Evolutionary conservation across 2,113 vertebrate genomes (phyloP).

Genomic region (Melanocharis versteri): DNA sequence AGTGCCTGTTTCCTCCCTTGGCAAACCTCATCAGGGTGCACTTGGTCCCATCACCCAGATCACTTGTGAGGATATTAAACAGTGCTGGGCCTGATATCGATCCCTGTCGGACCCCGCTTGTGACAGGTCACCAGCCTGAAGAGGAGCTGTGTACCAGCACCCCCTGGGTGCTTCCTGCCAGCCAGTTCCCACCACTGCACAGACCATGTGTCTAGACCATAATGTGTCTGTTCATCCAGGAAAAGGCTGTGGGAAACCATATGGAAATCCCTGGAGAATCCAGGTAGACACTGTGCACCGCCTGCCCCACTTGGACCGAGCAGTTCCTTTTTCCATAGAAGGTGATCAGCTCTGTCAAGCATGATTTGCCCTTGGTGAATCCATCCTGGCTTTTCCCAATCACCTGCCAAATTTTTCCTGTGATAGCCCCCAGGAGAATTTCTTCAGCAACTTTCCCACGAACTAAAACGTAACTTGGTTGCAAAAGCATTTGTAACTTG

Average conservation of each 20-base stretch:
- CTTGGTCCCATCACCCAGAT: neutral
- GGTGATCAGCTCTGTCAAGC: neutral
- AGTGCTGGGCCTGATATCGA: rapidly evolving
- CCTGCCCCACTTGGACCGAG: rapidly evolving
- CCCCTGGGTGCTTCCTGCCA: neutral
- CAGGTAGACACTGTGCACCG: rapidly evolving
- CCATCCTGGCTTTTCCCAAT: neutral
- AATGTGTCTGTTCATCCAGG: neutral
- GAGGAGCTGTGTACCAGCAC: neutral
- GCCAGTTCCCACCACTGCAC: neutral
- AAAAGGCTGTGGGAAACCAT: neutral
- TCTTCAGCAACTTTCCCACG: neutral
- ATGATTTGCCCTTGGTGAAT: rapidly evolving
- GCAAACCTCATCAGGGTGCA: neutral
- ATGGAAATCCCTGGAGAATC: neutral
- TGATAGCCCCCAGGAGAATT: neutral
- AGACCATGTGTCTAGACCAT: too few species aligned
- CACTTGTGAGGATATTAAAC: neutral
- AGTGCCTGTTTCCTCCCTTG: neutral
- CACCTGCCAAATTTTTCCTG: neutral
- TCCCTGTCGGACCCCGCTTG: neutral
- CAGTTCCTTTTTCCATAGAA: neutral
- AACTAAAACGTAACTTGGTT: neutral
- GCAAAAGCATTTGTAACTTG: neutral
- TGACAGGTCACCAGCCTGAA: neutral